phyloP scores from a whole-genome alignment of 2,888 invertebrate species.

The Tachina fera region DNA sequence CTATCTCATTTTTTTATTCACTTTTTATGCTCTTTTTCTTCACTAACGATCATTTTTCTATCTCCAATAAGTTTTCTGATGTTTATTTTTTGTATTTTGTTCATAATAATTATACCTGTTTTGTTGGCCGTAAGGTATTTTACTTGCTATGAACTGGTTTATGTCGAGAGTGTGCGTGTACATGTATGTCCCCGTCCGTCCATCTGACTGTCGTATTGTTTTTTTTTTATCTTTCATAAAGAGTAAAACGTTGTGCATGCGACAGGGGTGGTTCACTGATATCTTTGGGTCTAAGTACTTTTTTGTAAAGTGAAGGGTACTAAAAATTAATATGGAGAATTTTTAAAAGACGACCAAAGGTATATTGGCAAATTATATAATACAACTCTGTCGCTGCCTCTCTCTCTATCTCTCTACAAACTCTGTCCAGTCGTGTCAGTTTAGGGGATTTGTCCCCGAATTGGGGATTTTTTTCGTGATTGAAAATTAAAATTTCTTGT shows the following conservation, averaged over 20 bases:
- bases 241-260: slow-evolving; percentile 29
- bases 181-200: slow-evolving; percentile 12
- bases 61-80: slow-evolving; percentile 64
- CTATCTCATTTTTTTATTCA: slow-evolving; percentile 24
- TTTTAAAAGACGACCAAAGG: too few relatives aligned
- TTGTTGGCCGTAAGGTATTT: slow-evolving; percentile 70
- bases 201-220: not conserved
- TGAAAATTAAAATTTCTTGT: too few relatives aligned
- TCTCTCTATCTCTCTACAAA: too few relatives aligned
- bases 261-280: not conserved
- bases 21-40: slow-evolving; percentile 19
- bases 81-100: slow-evolving; percentile 30
- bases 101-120: slow-evolving; percentile 67
- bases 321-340: too few relatives aligned
- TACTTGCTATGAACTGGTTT: slow-evolving; percentile 68
- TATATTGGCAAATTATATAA: too few relatives aligned
- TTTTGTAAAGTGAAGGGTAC: not conserved
- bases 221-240: slow-evolving; percentile 48
- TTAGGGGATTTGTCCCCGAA: too few relatives aligned
- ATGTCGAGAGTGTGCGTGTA: slow-evolving; percentile 56
- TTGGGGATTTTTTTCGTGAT: too few relatives aligned
- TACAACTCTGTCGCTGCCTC: too few relatives aligned
- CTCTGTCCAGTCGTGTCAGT: too few relatives aligned
- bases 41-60: slow-evolving; percentile 43
- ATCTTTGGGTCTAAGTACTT: slow-evolving; percentile 22